Evolutionary conservation across 2,113 vertebrate species (phyloP), one percentile per base, ranked within the genome.

Genomic region (Poeciliopsis turrubarensis): DNA sequence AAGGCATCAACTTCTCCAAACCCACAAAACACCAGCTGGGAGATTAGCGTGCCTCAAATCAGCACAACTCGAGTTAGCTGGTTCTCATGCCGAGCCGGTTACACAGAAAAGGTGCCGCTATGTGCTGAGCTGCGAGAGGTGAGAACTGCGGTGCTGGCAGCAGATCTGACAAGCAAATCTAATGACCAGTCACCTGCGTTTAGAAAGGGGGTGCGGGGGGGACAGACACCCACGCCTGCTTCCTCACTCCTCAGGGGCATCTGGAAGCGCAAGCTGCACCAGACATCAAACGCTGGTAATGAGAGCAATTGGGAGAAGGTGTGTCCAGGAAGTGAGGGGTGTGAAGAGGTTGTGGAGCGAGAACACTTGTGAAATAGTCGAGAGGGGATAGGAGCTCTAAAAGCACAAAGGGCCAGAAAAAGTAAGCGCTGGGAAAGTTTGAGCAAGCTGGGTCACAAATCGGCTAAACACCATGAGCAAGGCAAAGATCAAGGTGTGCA

Each of bases 281-380:
- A 89, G 90, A 93, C 92, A 90, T 92, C 92, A 92, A 94, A 93
- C 91, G 39, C 85, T 32, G 71, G 89, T 92, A 94, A 93, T 92
- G 91, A 90, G 92, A 92, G 91, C 94, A 94, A 93, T 94, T 92
- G 89, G 92, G 85, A 93, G 90, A 92, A 89, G 94, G 93, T 91
- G 93, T 93, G 92, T 89, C 89, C 90, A 92, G 93, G 93, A 94
- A 94, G 93, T 89, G 84, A 90, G 92, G 89, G 92, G 91, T 92
- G 92, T 90, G 85, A 89, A 88, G 81, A 90, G 81, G 81, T 83
- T 89, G 86, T 86, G 63, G 73, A 87, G 87, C 85, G 72, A 79
- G 86, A 91, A 87, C 90, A 89, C 87, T 90, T 88, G 86, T 79
- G 84, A 30, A 81, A 66, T 65, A 78, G 73, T 73, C 61, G 70